Evolutionary conservation across 1,140 invertebrate species (phyloP).

Genomic region (Neotoxoptera formosana): DNA sequence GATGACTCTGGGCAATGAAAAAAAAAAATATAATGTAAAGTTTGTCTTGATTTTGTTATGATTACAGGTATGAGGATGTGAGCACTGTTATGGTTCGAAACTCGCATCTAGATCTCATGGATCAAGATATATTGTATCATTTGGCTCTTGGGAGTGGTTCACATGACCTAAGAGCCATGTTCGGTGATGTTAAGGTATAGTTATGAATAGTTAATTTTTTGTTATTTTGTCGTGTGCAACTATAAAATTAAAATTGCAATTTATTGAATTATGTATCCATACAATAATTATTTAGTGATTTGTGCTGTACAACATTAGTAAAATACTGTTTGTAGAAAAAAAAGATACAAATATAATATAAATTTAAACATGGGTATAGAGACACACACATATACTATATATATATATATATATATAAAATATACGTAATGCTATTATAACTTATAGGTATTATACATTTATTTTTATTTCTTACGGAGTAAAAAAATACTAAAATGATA

Average conservation of each 20-base stretch:
- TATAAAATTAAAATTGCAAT: neutral
- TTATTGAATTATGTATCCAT: neutral
- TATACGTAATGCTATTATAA: too few relatives aligned
- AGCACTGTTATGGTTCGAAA: conserved; percentile 83
- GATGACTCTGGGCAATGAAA: neutral
- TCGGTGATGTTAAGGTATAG: conserved; percentile 91
- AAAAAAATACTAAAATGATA: too few relatives aligned
- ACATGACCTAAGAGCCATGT: conserved; percentile 94
- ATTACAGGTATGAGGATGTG: conserved; percentile 66
- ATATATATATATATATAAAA: too few relatives aligned
- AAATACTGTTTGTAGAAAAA: too few relatives aligned
- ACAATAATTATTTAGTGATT: neutral
- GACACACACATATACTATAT: too few relatives aligned
- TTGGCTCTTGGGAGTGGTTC: conserved; percentile 88
- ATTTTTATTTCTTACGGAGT: too few relatives aligned
- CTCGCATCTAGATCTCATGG: conserved; percentile 88
- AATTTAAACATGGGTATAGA: too few relatives aligned
- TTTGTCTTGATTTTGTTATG: neutral
- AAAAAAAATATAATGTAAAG: neutral
- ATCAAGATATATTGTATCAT: conserved; percentile 95
- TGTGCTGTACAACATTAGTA: neutral
- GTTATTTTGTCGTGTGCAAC: neutral
- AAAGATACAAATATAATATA: too few relatives aligned
- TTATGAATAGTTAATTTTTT: neutral
- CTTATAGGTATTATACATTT: too few relatives aligned